Conservation (phyloP, 2,888 invertebrate species). For the Hypercompe scribonia region DNA sequence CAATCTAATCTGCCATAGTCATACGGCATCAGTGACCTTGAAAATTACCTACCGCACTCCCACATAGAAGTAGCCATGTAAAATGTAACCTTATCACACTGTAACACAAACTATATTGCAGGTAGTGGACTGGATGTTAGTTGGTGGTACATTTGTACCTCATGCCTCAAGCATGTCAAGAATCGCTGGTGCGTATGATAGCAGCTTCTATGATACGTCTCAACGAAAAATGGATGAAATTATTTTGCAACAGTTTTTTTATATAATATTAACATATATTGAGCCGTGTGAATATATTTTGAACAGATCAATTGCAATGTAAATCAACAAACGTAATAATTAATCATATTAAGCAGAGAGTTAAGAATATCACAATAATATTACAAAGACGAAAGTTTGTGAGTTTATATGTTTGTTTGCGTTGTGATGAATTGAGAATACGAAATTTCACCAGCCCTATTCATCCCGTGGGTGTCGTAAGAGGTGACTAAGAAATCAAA, state of each 20-base stretch:
- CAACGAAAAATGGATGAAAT: slow-evolving; percentile 39
- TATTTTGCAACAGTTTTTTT: slow-evolving; percentile 34
- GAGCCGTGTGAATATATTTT: not conserved
- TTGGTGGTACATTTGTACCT: slow-evolving; percentile 52
- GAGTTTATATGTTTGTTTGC: too few species aligned
- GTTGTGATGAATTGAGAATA: too few species aligned
- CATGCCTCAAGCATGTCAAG: slow-evolving; percentile 53
- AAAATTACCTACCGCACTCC: slow-evolving; percentile 19
- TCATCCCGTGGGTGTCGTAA: too few species aligned
- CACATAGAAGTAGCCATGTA: slow-evolving; percentile 3
- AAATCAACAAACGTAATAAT: not conserved
- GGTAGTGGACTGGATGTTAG: slow-evolving; percentile 7
- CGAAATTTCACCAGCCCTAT: too few species aligned
- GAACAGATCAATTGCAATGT: not conserved
- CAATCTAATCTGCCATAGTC: slow-evolving; percentile 52
- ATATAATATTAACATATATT: not conserved
- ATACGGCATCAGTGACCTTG: slow-evolving; percentile 60
- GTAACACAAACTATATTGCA: slow-evolving; percentile 6
- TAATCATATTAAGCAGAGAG: not conserved
- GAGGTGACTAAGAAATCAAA: too few species aligned
- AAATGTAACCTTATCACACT: not conserved
- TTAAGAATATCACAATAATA: not conserved
- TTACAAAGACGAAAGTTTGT: too few species aligned
- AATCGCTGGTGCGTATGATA: slow-evolving; percentile 64
- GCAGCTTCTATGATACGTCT: slow-evolving; percentile 72